Conservation (phyloP, 1,140 invertebrate species). For the Rhyacophila brunnea region DNA sequence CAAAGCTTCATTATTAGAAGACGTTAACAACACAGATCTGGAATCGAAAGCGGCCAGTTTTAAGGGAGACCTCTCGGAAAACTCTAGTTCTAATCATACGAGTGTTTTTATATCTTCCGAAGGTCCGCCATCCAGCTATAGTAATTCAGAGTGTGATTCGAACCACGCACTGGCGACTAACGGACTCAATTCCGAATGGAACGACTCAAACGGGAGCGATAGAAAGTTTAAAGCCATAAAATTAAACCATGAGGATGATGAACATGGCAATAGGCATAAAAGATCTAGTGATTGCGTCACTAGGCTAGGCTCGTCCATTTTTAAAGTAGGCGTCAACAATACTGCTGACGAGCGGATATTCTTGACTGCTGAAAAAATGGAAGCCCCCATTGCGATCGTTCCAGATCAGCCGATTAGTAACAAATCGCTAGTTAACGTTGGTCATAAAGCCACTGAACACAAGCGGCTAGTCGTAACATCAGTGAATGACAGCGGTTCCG, state of each 20-base stretch:
- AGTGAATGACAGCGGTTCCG: too few species aligned
- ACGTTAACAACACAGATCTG: too few species aligned
- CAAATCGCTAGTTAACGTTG: too few species aligned
- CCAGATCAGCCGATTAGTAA: too few species aligned
- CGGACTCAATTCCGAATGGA: conserved; percentile 23
- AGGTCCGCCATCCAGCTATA: conserved; percentile 14
- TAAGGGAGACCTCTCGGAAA: conserved; percentile 10
- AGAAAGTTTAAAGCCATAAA: not conserved
- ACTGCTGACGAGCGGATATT: conserved; percentile 4
- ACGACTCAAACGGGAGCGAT: conserved; percentile 27
- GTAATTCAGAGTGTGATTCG: conserved; percentile 15
- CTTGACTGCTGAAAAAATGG: conserved; percentile 1
- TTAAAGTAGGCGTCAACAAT: conserved; percentile 6
- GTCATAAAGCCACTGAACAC: too few species aligned
- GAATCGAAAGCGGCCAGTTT: not conserved
- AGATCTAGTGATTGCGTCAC: too few species aligned
- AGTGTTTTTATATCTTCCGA: conserved; percentile 28
- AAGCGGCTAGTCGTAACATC: too few species aligned
- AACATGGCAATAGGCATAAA: not conserved
- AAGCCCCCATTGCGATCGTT: not conserved
- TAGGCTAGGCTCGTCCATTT: conserved; percentile 9
- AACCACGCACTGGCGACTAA: conserved; percentile 22
- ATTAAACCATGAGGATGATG: not conserved
- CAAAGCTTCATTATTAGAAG: too few species aligned
- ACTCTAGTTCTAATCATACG: conserved; percentile 28